Evolutionary conservation across 2,797 vertebrate genomes (phyloP).

Genomic region (Lemur catta): DNA sequence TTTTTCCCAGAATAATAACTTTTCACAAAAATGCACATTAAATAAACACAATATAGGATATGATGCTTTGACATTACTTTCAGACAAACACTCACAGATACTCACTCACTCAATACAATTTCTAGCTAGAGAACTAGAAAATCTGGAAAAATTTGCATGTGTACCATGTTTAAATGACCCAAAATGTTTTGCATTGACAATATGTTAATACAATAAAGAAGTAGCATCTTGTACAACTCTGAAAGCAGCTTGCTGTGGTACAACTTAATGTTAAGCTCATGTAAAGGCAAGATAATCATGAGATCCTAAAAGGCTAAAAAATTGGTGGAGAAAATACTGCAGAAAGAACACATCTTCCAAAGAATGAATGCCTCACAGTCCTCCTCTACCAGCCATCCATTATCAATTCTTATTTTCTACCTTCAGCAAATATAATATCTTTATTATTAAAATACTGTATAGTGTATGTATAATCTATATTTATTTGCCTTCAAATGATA

Average conservation of each 20-base stretch:
- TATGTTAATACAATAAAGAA: not conserved
- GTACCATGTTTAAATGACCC: not conserved
- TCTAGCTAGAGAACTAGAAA: not conserved
- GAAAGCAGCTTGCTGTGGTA: not conserved
- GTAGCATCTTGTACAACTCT: not conserved
- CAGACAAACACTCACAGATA: not conserved
- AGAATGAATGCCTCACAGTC: not conserved
- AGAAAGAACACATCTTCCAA: slow-evolving; percentile 9
- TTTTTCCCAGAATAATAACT: not conserved
- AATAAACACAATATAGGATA: not conserved
- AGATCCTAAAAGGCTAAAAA: not conserved
- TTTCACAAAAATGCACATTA: not conserved
- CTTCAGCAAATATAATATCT: not conserved
- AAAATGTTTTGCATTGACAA: not conserved
- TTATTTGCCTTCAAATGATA: slow-evolving; percentile 35
- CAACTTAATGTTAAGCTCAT: slow-evolving; percentile 28
- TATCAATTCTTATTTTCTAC: slow-evolving; percentile 1
- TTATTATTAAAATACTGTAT: not conserved
- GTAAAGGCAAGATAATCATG: not conserved
- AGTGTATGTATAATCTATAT: not conserved
- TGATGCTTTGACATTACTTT: slow-evolving; percentile 20
- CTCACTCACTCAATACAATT: not conserved
- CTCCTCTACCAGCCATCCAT: not conserved
- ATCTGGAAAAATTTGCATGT: not conserved
- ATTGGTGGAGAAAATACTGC: not conserved